Base-by-base conservation (phyloP, 2,797 vertebrate species). In the Rhinatrema bivittatum region DNA sequence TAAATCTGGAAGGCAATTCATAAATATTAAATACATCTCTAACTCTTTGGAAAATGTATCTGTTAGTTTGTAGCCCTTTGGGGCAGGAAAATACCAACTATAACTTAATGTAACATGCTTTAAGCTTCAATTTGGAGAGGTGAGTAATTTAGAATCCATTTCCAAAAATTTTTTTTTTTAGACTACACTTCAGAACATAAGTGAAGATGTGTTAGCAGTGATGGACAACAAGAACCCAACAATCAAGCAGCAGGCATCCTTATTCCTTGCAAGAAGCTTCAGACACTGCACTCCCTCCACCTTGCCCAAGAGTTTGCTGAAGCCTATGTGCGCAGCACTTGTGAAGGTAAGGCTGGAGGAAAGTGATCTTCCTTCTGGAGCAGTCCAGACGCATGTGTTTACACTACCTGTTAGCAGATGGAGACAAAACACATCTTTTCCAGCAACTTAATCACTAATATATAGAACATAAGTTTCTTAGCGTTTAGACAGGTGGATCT, bases 211-310 rank as follows among this genome's bases (percentile, higher is more conserved):
- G 35, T 71, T 98, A 65, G 80, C 67, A 23, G 94, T 98, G 51
- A 98, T 99, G 95, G 96, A 99, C 70, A 99, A 97, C 68, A 99
- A 99, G 79, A 99, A 99, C 46, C 96, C 96, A 4, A 91, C 93
- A 17, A 97, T 99, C 41, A 99, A 98, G 65, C 94, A 98, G 29
- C 96, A 99, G 70, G 89, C 95, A 1, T 94, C 95, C 6, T 79
- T 99, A 20, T 98, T 98, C 62, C 85, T 99, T 61, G 91, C 94
- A 25, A 89, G 96, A 69, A 92, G 93, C 47, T 94, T 99, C 61
- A 80, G 87, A 49, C 90, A 93, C 66, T 98, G 95, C 57, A 91
- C 87, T 11, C 86, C 90, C 47, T 62, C 91, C 49, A 91, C 84
- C 0, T 70, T 99, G 61, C 89, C 95, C 39, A 99, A 98, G 76